Evolutionary conservation across 2,113 vertebrate genomes (phyloP), one percentile per base, ranked within the genome.

Genomic region (Podarcis raffonei): DNA sequence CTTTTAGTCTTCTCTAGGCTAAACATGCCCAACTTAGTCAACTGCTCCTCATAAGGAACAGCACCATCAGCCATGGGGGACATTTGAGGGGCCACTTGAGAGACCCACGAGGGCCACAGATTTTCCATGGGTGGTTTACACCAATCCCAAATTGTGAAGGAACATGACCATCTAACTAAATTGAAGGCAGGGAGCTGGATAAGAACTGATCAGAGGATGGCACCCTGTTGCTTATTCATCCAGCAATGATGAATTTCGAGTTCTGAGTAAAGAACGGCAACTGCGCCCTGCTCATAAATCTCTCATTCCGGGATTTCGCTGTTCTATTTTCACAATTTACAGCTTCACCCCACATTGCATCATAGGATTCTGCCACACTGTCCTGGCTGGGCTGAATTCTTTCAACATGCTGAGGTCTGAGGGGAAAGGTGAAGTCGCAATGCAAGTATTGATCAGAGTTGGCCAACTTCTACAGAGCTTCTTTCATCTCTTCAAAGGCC

Each of bases 271-370:
- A 95, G 95, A 95, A 95, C 87, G 90, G 92, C 93, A 95, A 92
- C 95, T 96, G 93, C 94, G 91, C 95, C 95, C 95, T 95, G 93
- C 92, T 94, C 93, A 95, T 95, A 94, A 94, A 96, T 95, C 95
- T 94, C 92, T 96, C 95, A 95, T 94, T 94, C 92, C 94, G 84
- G 90, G 90, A 94, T 94, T 94, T 86, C 94, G 92, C 92, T 95
- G 95, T 94, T 92, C 94, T 94, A 92, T 94, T 92, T 93, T 95
- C 48, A 94, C 94, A 92, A 94, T 94, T 95, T 95, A 93, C 94
- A 94, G 94, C 93, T 95, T 95, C 94, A 91, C 94, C 95, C 93
- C 94, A 95, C 90, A 92, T 94, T 95, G 69, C 94, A 92, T 94
- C 95, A 95, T 92, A 95, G 90, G 94, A 15, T 78, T 15, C 20